Evolutionary conservation across 2,113 vertebrate species (phyloP).

Genomic region (Cygnus atratus): DNA sequence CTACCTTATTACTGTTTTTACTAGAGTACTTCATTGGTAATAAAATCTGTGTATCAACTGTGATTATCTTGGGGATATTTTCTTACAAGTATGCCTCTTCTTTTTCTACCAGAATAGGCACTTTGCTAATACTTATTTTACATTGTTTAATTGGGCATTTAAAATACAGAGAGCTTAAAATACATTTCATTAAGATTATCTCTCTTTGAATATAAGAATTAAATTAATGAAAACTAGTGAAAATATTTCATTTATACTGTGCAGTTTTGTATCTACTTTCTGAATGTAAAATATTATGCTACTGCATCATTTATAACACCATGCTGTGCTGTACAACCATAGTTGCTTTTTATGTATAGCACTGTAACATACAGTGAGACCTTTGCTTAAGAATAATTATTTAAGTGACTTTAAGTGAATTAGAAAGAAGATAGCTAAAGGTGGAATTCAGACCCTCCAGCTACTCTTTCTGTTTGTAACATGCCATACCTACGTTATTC

Average conservation of each 20-base stretch:
- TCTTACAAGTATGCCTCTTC: neutral
- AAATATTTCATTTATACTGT: conserved; percentile 54
- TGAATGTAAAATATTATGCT: conserved; percentile 12
- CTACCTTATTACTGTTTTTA: neutral
- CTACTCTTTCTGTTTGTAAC: neutral
- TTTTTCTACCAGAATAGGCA: neutral
- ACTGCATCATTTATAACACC: neutral
- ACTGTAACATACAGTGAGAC: neutral
- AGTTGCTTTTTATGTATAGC: neutral
- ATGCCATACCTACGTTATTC: neutral
- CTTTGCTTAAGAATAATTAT: conserved; percentile 36
- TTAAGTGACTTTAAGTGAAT: conserved; percentile 8
- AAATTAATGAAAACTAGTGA: conserved; percentile 33
- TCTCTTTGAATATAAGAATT: conserved; percentile 46
- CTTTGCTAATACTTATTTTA: neutral
- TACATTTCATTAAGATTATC: conserved; percentile 42
- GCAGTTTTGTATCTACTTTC: conserved; percentile 41
- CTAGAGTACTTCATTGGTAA: neutral
- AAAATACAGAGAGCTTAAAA: conserved; percentile 43
- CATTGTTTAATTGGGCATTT: conserved; percentile 4
- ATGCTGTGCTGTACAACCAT: neutral
- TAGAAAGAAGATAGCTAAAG: neutral
- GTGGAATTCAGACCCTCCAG: neutral
- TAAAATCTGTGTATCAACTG: neutral
- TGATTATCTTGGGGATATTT: neutral